Evolutionary conservation across 2,888 invertebrate genomes (phyloP), one percentile per base, ranked within the genome.

Genomic region (Tipula unca): DNA sequence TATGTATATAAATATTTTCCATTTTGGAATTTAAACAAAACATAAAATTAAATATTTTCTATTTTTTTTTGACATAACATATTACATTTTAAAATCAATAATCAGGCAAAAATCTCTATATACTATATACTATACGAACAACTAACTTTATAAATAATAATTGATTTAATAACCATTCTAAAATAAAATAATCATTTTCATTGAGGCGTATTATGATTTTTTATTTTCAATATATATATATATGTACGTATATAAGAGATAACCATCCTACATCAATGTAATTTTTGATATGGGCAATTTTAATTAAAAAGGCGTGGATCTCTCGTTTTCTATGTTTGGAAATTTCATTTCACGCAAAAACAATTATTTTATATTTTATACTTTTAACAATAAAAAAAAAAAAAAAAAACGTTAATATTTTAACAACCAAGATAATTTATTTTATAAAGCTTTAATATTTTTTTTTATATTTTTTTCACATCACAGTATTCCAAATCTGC

Each of bases 271-370:
- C 69, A 69, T 69, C 69, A 69, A 69, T 69, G 69, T 69, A 25
- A 69, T 69, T 69, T 69, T 69, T 69, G 69, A 69, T 69, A 69
- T 69, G 69, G 69, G 69, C 69, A 69, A 69, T 69, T 69, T 69
- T 69, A 69, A 69, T 69, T 69, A 69, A 69, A 69, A 69, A 69
- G 69, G 69, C 69, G 69, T 69, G 69, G 69, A 69, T 69, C 69
- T 69, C 69, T 25, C 69, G 69, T 69, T 69, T 69, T 69, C 69
- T 25, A 69, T 69, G 69, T 69, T 69, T 69, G 69, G 69, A 69
- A 69, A 69, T 8, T 25, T 69, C 25, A 25, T 69, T 69, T 20
- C 25, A 69, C 69, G 69, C 48, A 48, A 48, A 48, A 48, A 48
- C n/a, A 48, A 17, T 25, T 8, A 25, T 10, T 69, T 25, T 10